Percentiles rank a stretch among this genome's conserved stretches.
These are phyloP conservation scores for Diachasma alloeum DNA, from an alignment of 1,140 invertebrate genomes.

Conservation along the genomic window DNA sequence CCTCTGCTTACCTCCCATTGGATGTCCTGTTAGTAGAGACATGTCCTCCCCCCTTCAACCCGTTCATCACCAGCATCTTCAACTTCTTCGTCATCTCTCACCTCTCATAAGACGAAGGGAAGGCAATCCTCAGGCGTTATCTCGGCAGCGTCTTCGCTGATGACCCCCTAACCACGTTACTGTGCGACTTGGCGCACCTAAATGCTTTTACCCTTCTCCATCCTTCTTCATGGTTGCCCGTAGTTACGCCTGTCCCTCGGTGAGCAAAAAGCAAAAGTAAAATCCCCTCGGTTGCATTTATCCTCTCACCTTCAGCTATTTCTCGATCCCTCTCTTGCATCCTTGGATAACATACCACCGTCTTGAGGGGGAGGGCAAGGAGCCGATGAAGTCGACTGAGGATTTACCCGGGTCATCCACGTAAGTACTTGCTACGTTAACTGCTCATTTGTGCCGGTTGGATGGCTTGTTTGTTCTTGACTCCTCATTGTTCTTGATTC, in stretches of 20 bases:
- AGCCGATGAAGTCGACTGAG: constrained; percentile 20
- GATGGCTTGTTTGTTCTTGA: constrained; percentile 29
- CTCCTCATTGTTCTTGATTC: constrained; percentile 33
- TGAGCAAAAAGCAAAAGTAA: not conserved
- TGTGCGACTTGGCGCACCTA: constrained; percentile 38
- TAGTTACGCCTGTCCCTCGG: constrained; percentile 36
- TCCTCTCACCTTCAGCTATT: not conserved
- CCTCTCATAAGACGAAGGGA: constrained; percentile 1
- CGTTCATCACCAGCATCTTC: not conserved
- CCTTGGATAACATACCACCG: not conserved
- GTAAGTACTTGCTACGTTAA: constrained; percentile 17
- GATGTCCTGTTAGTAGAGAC: not conserved
- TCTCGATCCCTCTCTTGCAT: not conserved
- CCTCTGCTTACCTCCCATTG: not conserved
- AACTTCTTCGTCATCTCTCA: not conserved
- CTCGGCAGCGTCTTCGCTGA: constrained; percentile 40
- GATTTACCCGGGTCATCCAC: constrained; percentile 31
- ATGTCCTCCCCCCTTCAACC: not conserved
- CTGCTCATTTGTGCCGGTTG: constrained; percentile 6
- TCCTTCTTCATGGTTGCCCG: constrained; percentile 37
- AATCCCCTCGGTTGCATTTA: not conserved
- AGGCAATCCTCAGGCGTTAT: constrained; percentile 14
- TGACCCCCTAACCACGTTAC: constrained; percentile 50
- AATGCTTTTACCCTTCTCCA: constrained; percentile 39
- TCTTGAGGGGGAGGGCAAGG: not conserved